Base-by-base conservation (phyloP, 2,888 invertebrate species). In the Steromphala cineraria region DNA sequence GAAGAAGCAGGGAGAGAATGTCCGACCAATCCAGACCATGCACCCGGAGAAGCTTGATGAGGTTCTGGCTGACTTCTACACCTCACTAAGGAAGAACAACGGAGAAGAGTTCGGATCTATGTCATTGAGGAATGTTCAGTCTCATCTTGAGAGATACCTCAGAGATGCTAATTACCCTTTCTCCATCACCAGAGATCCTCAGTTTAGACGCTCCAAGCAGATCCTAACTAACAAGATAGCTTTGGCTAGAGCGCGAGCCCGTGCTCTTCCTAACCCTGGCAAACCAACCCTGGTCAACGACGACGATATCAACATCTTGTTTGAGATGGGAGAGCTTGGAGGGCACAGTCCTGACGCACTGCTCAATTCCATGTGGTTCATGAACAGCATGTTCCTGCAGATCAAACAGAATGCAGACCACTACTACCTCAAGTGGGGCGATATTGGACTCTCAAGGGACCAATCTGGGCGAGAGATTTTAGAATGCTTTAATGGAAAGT, bases 101-200 rank as follows among this genome's bases (percentile, higher is more conserved):
- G 76, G 76, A n/a, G 76, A 76, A 76, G 76, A 76, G 53, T 76
- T 76, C 31, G 53, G 53, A 17, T 55, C 76, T 13, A 53, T 76
- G 53, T 76, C 76, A 17, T 55, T 76, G 36, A 76, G 53, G 53
- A 76, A 53, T 31, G 36, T 76, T 55, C 76, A 76, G 55, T 53
- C 53, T 24, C 76, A 55, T 36, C 76, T 76, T 5, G 31, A 76
- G 19, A 53, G 53, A 21, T 55, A 55, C 31, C 31, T 76, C 17
- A 17, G 31, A 19, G 76, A 76, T 53, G 53, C 53, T 10, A 53
- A 76, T 28, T 76, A 76, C 36, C 76, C 76, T 7, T 76, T 53
- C 55, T 76, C 76, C n/a, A 28, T 71, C 36, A 71, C 71, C 36
- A 71, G 36, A 71, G 71, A 71, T 40, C 19, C 28, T 19, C 71